Evolutionary conservation across 2,113 vertebrate species (phyloP).

Genomic region (Petromus typicus): DNA sequence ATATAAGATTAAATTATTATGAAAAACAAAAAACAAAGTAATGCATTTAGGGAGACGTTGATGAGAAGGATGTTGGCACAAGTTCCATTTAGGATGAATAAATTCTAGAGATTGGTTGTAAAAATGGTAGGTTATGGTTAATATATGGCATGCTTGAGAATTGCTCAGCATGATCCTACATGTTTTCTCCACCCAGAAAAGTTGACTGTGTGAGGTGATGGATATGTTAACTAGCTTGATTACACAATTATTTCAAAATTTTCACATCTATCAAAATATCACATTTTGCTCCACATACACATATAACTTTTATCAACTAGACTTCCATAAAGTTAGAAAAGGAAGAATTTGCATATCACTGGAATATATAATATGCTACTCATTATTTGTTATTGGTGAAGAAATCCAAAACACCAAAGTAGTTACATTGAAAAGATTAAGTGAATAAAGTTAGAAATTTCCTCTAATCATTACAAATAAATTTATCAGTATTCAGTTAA

Average conservation of each 20-base stretch:
- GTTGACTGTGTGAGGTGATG: not conserved
- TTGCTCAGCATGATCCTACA: not conserved
- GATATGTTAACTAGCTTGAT: not conserved
- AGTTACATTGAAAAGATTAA: not conserved
- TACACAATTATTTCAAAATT: not conserved
- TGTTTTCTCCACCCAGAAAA: not conserved
- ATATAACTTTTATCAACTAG: not conserved
- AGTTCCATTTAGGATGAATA: not conserved
- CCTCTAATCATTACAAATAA: not conserved
- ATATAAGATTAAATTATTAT: not conserved
- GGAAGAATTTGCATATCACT: not conserved
- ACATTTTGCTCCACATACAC: not conserved
- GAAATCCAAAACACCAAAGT: not conserved
- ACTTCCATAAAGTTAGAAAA: not conserved
- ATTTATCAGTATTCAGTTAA: not conserved
- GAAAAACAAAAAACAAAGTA: conserved; percentile 10
- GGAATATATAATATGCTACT: not conserved
- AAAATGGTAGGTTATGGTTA: not conserved
- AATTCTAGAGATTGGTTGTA: not conserved
- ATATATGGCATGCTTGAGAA: not conserved
- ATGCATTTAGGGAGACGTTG: not conserved
- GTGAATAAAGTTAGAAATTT: not conserved
- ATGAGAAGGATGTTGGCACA: not conserved
- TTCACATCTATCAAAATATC: not conserved
- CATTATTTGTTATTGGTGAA: not conserved